Evolutionary conservation across 2,113 vertebrate species (phyloP).

Genomic region (Pangasianodon hypophthalmus): DNA sequence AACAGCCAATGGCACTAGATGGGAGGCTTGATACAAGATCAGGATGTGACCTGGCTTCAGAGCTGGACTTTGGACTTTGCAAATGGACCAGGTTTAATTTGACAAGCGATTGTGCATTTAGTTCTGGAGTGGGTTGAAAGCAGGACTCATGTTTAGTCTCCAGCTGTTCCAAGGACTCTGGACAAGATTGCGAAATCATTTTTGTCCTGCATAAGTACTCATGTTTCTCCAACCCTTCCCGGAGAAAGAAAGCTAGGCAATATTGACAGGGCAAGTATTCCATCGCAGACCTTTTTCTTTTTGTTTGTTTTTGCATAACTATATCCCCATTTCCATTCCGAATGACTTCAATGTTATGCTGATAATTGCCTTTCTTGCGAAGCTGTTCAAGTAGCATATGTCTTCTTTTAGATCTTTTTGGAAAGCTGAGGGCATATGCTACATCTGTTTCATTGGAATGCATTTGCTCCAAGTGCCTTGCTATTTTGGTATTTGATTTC

Average conservation of each 20-base stretch:
- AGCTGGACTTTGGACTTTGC: neutral
- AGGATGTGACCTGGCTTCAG: neutral
- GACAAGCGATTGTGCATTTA: neutral
- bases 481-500: conserved; percentile 23
- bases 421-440: conserved; percentile 27
- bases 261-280: conserved; percentile 15
- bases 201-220: neutral
- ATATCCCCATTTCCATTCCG: conserved; percentile 17
- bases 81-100: neutral
- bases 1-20: neutral
- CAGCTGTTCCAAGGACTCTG: neutral
- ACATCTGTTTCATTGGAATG: conserved; percentile 30
- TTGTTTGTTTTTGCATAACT: neutral
- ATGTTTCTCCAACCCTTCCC: conserved; percentile 6
- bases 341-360: conserved; percentile 16
- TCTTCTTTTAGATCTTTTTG: conserved; percentile 24
- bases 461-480: conserved; percentile 25
- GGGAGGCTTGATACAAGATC: neutral
- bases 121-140: neutral
- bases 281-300: neutral
- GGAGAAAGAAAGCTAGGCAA: conserved; percentile 24
- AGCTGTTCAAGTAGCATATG: conserved; percentile 18
- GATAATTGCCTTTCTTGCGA: conserved; percentile 33
- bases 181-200: neutral
- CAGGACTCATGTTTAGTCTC: neutral